phyloP scores from a whole-genome alignment of 2,888 invertebrate species.

The Ellobium chinense region DNA sequence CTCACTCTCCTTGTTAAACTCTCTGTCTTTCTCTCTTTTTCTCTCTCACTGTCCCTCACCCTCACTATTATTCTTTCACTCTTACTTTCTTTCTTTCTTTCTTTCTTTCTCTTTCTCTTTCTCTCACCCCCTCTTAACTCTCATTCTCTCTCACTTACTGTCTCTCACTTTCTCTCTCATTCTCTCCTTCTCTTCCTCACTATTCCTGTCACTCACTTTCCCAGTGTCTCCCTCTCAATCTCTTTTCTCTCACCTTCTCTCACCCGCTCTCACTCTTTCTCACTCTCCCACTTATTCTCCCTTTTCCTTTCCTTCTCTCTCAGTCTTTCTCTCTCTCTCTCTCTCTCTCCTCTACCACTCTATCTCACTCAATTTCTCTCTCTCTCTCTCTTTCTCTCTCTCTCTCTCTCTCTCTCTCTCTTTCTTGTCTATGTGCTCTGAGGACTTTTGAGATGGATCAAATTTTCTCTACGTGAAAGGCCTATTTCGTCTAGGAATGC shows the following conservation, averaged over 20 bases:
- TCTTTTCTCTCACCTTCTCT: conserved; percentile 2
- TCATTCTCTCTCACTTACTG: background rate
- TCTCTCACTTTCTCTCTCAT: conserved; percentile 1
- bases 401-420: background rate
- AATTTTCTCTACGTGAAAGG: too few species aligned
- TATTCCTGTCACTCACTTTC: conserved; percentile 20
- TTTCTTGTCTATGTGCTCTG: background rate
- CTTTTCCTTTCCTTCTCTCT: conserved; percentile 16
- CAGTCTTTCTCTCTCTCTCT: conserved; percentile 17
- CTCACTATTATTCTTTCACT: background rate
- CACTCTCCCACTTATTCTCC: conserved; percentile 13
- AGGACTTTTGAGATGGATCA: too few species aligned
- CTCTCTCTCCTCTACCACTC: too few species aligned
- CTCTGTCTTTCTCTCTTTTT: background rate
- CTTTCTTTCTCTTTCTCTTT: background rate
- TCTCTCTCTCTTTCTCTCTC: background rate
- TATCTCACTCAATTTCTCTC: background rate
- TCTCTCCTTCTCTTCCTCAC: conserved; percentile 22
- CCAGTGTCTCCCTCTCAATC: background rate
- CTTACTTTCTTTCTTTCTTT: background rate
- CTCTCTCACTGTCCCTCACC: too few species aligned
- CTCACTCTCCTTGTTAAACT: background rate
- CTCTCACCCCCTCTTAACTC: background rate
- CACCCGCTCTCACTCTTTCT: background rate
- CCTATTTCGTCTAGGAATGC: too few species aligned